Evolutionary conservation across 2,888 invertebrate species (phyloP).

Genomic region (Cosmia trapezina): DNA sequence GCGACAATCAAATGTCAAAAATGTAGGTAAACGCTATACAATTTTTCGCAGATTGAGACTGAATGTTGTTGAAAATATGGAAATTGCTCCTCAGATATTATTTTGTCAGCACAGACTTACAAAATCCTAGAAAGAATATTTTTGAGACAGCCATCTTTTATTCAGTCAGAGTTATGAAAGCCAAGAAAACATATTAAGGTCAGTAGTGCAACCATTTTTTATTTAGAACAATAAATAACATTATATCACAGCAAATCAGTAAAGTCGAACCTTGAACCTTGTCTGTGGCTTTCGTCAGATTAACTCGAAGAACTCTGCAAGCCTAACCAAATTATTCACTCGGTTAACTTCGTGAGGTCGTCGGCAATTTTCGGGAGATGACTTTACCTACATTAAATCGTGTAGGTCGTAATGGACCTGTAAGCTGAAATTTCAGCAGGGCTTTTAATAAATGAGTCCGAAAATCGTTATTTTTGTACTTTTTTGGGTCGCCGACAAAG

Average conservation of each 20-base stretch:
- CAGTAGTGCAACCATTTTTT: not conserved
- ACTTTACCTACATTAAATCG: conserved; percentile 60
- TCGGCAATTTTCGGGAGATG: conserved; percentile 56
- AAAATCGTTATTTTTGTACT: conserved; percentile 29
- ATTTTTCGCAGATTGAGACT: too few relatives aligned
- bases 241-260: not conserved
- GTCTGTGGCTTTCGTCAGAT: conserved; percentile 18
- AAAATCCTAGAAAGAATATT: not conserved
- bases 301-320: conserved; percentile 30
- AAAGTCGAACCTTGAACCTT: conserved; percentile 1
- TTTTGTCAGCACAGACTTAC: too few relatives aligned
- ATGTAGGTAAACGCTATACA: too few relatives aligned
- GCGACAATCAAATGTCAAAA: too few relatives aligned
- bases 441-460: conserved; percentile 27
- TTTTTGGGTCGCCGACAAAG: conserved; percentile 22
- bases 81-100: too few relatives aligned
- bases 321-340: conserved; percentile 53
- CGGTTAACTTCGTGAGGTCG: conserved; percentile 57
- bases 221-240: not conserved
- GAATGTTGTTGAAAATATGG: too few relatives aligned
- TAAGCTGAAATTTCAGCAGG: conserved; percentile 49
- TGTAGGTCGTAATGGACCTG: conserved; percentile 53
- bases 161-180: not conserved
- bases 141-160: not conserved
- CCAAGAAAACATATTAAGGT: not conserved